phyloP scores from a whole-genome alignment of 35 echinoderm and acorn worm genomes.

The Ophiothrix spiculata region DNA sequence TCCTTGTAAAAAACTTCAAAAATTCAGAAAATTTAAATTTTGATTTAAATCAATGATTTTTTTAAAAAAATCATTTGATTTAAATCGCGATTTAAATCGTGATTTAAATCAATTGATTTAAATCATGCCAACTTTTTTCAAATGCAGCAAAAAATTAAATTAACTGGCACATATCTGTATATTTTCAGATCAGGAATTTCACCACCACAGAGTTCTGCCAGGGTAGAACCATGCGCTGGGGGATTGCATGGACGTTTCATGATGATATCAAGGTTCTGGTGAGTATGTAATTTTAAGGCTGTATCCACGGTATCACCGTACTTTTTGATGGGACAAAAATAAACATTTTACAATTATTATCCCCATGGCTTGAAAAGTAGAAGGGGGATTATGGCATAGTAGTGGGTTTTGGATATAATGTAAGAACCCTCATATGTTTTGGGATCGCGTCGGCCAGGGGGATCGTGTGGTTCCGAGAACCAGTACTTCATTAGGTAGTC shows the following conservation, averaged over 20 bases:
- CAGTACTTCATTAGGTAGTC: no score
- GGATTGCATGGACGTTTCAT: constrained; percentile 83
- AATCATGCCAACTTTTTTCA: no score
- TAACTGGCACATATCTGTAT: not conserved
- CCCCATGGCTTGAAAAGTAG: no score
- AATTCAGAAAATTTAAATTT: not conserved
- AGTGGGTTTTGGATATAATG: no score
- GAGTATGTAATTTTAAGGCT: constrained; percentile 18
- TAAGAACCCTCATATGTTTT: no score
- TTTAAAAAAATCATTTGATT: no score
- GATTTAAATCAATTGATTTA: no score
- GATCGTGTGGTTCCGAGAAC: no score
- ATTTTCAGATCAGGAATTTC: constrained; percentile 67
- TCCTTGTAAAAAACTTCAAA: not conserved
- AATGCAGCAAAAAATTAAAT: not conserved
- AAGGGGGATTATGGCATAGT: no score
- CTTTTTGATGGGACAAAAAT: not conserved
- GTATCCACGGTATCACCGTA: no score
- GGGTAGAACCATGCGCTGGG: constrained; percentile 95
- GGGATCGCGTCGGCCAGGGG: no score
- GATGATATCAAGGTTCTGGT: constrained; percentile 41
- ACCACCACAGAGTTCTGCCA: constrained; percentile 97
- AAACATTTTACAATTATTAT: not conserved
- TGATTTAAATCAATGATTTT: not conserved
- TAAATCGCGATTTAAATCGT: no score